Evolutionary conservation across 1,140 invertebrate species (phyloP).

Genomic region (Cotesia glomerata): DNA sequence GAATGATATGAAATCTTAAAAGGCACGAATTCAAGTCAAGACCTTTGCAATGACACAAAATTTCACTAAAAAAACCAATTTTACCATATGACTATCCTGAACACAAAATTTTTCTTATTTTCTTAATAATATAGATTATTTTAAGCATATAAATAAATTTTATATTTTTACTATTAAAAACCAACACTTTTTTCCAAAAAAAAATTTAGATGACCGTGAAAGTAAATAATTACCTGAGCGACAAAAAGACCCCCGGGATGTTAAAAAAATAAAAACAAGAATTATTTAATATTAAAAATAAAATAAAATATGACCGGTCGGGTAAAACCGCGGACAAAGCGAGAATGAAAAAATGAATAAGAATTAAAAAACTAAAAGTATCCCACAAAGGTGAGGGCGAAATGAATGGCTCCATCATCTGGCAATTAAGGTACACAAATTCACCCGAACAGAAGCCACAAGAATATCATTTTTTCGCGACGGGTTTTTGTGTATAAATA

Average conservation of each 20-base stretch:
- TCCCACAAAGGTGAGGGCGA: constrained; percentile 40
- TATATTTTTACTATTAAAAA: too few relatives aligned
- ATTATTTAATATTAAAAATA: constrained; percentile 20
- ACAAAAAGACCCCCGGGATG: constrained; percentile 46
- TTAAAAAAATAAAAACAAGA: neutral
- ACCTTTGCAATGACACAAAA: too few relatives aligned
- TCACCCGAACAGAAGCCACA: neutral
- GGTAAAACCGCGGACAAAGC: constrained; percentile 29
- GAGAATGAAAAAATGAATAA: constrained; percentile 5
- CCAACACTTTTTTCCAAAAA: too few relatives aligned
- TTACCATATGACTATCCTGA: too few relatives aligned
- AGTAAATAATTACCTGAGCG: neutral
- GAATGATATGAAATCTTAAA: too few relatives aligned
- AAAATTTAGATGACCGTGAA: too few relatives aligned
- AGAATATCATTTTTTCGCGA: constrained; percentile 8
- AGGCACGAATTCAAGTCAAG: too few relatives aligned
- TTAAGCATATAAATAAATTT: too few relatives aligned
- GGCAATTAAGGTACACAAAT: constrained; percentile 52
- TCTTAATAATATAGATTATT: too few relatives aligned
- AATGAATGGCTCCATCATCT: constrained; percentile 58
- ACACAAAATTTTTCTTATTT: too few relatives aligned
- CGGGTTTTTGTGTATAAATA: neutral
- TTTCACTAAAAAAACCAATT: too few relatives aligned
- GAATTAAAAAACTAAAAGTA: constrained; percentile 12
- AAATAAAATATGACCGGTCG: constrained; percentile 10